These are phyloP conservation scores for Clivina fossor DNA, from an alignment of 2,888 invertebrate genomes.

Conservation along the genomic window DNA sequence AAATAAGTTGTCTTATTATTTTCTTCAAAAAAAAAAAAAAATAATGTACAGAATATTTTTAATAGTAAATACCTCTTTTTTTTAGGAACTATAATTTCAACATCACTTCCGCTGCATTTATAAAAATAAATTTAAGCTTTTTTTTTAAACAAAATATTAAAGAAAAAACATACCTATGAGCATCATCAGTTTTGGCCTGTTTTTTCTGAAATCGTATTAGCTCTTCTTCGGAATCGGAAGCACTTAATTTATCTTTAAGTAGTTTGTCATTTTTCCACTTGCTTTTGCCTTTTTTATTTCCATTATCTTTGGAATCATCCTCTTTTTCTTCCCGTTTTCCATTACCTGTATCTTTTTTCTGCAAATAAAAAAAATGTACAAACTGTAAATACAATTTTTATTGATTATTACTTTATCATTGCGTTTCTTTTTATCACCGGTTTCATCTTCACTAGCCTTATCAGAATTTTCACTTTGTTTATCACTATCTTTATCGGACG, in stretches of 20 bases:
- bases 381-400: no score
- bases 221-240: conserved; percentile 43
- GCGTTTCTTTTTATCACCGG: conserved; percentile 46
- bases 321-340: conserved; percentile 35
- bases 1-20: neutral
- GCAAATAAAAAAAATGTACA: neutral
- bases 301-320: conserved; percentile 32
- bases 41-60: neutral
- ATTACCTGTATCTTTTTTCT: conserved; percentile 29
- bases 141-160: neutral
- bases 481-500: conserved; percentile 6
- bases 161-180: conserved; percentile 16
- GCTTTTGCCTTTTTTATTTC: conserved; percentile 37
- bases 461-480: conserved; percentile 25
- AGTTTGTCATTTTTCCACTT: conserved; percentile 44
- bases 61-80: conserved; percentile 37
- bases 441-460: conserved; percentile 22
- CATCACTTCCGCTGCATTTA: conserved; percentile 31
- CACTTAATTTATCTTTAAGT: conserved; percentile 41
- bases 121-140: conserved; percentile 8
- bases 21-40: neutral
- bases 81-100: conserved; percentile 38
- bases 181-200: conserved; percentile 29
- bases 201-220: conserved; percentile 36
- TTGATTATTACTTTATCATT: conserved; percentile 46